A percentile compares a stretch with the other conserved stretches of the same genome.
Evolutionary conservation across 2,888 invertebrate genomes (phyloP).

Genomic region (Syritta pipiens): DNA sequence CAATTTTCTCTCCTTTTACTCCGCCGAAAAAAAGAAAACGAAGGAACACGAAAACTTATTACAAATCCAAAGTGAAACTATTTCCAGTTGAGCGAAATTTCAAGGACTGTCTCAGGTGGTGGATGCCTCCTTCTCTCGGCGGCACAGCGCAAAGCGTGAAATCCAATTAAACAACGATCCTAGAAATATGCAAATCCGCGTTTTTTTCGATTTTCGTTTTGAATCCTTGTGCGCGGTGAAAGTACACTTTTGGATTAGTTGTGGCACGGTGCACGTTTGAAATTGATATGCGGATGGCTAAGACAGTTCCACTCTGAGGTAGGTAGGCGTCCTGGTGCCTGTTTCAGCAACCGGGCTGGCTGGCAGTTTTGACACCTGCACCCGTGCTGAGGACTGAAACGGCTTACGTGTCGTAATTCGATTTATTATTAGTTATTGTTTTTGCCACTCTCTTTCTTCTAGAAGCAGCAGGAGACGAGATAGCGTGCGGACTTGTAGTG

Average conservation of each 20-base stretch:
- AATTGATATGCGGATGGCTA: constrained; percentile 49
- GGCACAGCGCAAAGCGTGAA: neutral
- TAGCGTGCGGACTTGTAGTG: constrained; percentile 47
- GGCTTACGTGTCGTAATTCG: constrained; percentile 64
- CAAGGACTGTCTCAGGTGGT: constrained; percentile 37
- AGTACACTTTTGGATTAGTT: constrained; percentile 43
- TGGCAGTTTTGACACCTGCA: constrained; percentile 61
- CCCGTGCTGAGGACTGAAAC: constrained; percentile 19
- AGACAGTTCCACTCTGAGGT: constrained; percentile 19
- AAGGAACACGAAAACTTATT: neutral
- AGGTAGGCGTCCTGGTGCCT: neutral
- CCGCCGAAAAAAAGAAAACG: neutral
- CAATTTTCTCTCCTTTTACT: constrained; percentile 10
- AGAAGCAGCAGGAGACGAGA: neutral
- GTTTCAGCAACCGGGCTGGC: constrained; percentile 35
- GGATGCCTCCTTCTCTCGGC: constrained; percentile 8
- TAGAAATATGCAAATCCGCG: constrained; percentile 45
- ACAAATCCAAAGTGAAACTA: constrained; percentile 11
- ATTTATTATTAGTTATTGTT: constrained; percentile 63
- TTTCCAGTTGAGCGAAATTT: constrained; percentile 23
- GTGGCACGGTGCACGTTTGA: constrained; percentile 58
- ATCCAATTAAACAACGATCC: constrained; percentile 51
- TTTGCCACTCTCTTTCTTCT: constrained; percentile 10
- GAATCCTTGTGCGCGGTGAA: neutral
- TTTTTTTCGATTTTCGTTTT: neutral